These are phyloP conservation scores for Hippasteria phrygiana DNA, from an alignment of 53 echinoderm and acorn worm genomes.

Conservation along the genomic window DNA sequence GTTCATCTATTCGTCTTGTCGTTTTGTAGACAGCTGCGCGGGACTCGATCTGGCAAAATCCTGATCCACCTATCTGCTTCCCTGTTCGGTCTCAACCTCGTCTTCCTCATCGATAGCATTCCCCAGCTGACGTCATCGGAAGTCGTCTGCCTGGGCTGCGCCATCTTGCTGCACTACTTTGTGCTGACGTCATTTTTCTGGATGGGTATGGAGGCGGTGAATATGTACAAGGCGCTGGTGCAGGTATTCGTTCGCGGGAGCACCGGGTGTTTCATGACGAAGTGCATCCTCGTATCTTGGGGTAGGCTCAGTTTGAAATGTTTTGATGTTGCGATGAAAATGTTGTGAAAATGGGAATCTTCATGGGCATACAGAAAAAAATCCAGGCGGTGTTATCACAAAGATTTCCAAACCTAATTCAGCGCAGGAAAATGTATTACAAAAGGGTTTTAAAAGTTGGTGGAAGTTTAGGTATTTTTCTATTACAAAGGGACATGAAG, in stretches of 20 bases:
- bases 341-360: too few relatives aligned
- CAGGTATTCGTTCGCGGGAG: slow-evolving; percentile 78
- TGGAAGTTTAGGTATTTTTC: too few relatives aligned
- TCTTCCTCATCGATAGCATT: slow-evolving; percentile 79
- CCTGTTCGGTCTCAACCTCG: slow-evolving; percentile 80
- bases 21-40: slow-evolving; percentile 72
- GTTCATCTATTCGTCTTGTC: background rate
- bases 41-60: slow-evolving; percentile 83
- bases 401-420: too few relatives aligned
- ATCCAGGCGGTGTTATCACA: too few relatives aligned
- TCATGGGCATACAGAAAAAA: too few relatives aligned
- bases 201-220: slow-evolving; percentile 94
- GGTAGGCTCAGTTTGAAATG: slow-evolving; percentile 58
- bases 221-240: slow-evolving; percentile 87
- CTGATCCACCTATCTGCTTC: slow-evolving; percentile 86
- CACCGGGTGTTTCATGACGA: slow-evolving; percentile 74
- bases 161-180: slow-evolving; percentile 89
- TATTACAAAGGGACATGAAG: too few relatives aligned
- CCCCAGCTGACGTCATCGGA: slow-evolving; percentile 60
- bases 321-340: too few relatives aligned
- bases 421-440: too few relatives aligned
- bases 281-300: slow-evolving; percentile 84
- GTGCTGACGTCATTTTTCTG: slow-evolving; percentile 84
- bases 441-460: too few relatives aligned
- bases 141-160: slow-evolving; percentile 62